A percentile compares a stretch with the other conserved stretches of the same genome.
Evolutionary conservation across 2,113 vertebrate genomes (phyloP).

Genomic region (Chauna torquata): DNA sequence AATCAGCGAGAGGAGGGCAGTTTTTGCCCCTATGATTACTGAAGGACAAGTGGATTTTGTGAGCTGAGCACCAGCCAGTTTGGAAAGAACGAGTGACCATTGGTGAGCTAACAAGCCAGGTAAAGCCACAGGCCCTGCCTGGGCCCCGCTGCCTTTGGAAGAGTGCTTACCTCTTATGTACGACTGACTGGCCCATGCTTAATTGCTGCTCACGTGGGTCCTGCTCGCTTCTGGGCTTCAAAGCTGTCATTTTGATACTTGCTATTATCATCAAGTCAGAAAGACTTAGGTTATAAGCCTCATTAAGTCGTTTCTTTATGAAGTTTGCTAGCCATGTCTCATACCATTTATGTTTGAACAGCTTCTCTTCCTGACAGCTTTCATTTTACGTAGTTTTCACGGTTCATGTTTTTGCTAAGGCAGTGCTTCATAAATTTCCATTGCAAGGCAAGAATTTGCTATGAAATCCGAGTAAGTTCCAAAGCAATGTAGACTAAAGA

Average conservation of each 20-base stretch:
- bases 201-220: background rate
- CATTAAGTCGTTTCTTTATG: background rate
- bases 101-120: background rate
- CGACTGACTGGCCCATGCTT: fast-evolving
- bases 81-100: background rate
- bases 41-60: background rate
- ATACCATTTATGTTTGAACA: background rate
- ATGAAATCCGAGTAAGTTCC: background rate
- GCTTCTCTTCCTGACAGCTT: background rate
- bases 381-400: background rate
- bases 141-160: background rate
- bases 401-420: background rate
- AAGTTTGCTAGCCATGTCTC: background rate
- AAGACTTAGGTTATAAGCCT: background rate
- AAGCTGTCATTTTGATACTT: background rate
- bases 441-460: background rate
- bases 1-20: background rate
- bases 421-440: background rate
- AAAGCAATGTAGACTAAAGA: background rate
- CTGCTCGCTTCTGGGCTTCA: background rate
- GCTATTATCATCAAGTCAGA: background rate
- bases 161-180: fast-evolving
- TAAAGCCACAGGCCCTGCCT: background rate
- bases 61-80: background rate
- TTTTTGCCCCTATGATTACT: background rate